Evolutionary conservation across 2,113 vertebrate genomes (phyloP).

Genomic region (Tragulus kanchil): DNA sequence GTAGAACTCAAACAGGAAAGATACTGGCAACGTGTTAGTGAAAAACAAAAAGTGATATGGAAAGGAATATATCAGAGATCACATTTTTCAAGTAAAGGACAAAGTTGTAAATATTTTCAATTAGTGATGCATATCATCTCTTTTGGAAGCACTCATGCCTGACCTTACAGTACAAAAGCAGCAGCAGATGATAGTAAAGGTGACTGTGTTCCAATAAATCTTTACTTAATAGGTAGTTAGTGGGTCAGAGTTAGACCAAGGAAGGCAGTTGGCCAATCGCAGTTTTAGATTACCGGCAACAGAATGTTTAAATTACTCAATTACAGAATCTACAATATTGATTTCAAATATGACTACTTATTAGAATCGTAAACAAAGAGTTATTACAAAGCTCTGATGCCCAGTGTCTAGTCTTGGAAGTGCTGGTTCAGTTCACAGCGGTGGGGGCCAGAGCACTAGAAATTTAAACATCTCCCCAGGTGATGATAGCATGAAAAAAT

Average conservation of each 20-base stretch:
- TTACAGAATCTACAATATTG: not conserved
- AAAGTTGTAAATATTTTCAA: not conserved
- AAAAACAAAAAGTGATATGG: not conserved
- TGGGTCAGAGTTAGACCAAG: not conserved
- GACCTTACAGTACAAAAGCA: not conserved
- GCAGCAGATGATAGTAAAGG: not conserved
- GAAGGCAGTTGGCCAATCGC: not conserved
- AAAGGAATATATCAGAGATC: not conserved
- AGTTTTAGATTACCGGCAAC: not conserved
- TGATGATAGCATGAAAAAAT: not conserved
- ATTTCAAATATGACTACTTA: not conserved
- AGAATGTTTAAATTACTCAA: not conserved
- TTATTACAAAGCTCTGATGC: not conserved
- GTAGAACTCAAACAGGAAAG: not conserved
- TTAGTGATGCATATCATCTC: not conserved
- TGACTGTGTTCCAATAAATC: not conserved
- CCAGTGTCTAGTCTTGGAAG: not conserved
- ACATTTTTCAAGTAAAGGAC: not conserved
- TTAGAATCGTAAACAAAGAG: not conserved
- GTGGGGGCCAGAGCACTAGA: rapidly evolving
- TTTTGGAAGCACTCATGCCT: not conserved
- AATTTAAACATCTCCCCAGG: not conserved
- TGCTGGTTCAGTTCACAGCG: not conserved
- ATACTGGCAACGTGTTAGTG: not conserved
- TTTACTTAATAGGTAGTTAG: not conserved